Percentiles rank a stretch among this genome's conserved stretches.
Evolutionary conservation across 1,140 invertebrate genomes (phyloP).

Genomic region (Drosophila orosa): DNA sequence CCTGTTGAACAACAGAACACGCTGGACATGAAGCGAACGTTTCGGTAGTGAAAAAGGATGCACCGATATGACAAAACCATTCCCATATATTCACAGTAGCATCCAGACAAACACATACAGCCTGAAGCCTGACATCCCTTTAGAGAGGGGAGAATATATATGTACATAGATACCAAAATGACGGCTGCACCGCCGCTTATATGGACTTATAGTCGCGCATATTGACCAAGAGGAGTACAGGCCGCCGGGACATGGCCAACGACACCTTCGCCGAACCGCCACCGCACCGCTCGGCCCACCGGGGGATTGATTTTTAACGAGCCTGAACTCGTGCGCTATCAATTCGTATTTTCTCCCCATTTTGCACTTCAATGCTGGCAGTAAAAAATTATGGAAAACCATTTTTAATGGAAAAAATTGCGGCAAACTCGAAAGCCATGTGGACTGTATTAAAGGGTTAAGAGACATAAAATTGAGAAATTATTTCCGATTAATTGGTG

Average conservation of each 20-base stretch:
- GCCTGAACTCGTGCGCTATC: constrained; percentile 55
- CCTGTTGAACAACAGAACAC: background rate
- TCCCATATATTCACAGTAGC: constrained; percentile 70
- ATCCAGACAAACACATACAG: constrained; percentile 32
- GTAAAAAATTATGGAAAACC: constrained; percentile 76
- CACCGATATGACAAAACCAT: constrained; percentile 74
- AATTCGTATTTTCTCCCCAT: constrained; percentile 31
- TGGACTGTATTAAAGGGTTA: constrained; percentile 64
- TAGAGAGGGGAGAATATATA: constrained; percentile 29
- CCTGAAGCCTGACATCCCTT: constrained; percentile 24
- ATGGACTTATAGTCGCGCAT: constrained; percentile 68
- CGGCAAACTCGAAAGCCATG: constrained; percentile 48
- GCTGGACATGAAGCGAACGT: constrained; percentile 25
- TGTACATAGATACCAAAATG: constrained; percentile 38
- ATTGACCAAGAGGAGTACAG: constrained; percentile 61
- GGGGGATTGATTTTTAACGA: constrained; percentile 82
- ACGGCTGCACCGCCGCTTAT: constrained; percentile 10
- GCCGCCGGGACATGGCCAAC: constrained; percentile 38
- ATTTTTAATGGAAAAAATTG: constrained; percentile 73
- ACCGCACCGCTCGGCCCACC: constrained; percentile 37
- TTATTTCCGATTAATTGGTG: constrained; percentile 46
- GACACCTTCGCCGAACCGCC: constrained; percentile 62
- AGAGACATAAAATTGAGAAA: constrained; percentile 55
- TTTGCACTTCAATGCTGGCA: constrained; percentile 33
- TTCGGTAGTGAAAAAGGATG: constrained; percentile 20